Percentiles rank a stretch among this genome's conserved stretches.
Evolutionary conservation across 2,113 vertebrate species (phyloP).

Genomic region (Anguilla japonica): DNA sequence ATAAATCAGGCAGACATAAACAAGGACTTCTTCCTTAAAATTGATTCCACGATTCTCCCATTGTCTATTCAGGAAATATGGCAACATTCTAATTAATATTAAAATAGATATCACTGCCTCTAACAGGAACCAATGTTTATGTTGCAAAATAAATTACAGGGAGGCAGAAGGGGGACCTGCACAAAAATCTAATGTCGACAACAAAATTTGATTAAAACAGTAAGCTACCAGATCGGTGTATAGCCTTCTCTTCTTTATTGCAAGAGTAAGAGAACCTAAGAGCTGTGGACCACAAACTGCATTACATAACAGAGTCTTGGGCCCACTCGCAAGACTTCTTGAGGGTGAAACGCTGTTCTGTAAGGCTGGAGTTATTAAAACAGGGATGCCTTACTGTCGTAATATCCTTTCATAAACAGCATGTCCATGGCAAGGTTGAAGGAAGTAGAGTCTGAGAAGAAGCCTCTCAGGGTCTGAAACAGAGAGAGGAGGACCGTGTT

Average conservation of each 20-base stretch:
- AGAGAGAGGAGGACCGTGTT: slow-evolving; percentile 29
- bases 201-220: too few relatives aligned
- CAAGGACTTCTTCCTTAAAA: not conserved
- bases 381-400: slow-evolving; percentile 76
- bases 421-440: slow-evolving; percentile 90
- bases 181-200: too few relatives aligned
- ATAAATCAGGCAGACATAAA: too few relatives aligned
- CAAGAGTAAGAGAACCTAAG: too few relatives aligned
- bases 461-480: slow-evolving; percentile 78
- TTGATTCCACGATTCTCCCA: not conserved
- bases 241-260: too few relatives aligned
- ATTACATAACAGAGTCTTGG: not conserved
- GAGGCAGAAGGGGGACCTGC: too few relatives aligned
- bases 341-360: not conserved
- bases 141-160: too few relatives aligned
- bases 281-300: too few relatives aligned
- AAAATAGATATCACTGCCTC: not conserved
- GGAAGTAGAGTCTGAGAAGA: slow-evolving; percentile 85
- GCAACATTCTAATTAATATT: not conserved
- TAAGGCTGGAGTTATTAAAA: slow-evolving; percentile 11
- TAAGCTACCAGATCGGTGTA: too few relatives aligned
- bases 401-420: slow-evolving; percentile 83
- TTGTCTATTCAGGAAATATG: not conserved
- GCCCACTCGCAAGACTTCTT: not conserved
- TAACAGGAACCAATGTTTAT: too few relatives aligned